phyloP scores from a whole-genome alignment of 2,113 vertebrate genomes.

The Phoenicopterus ruber region DNA sequence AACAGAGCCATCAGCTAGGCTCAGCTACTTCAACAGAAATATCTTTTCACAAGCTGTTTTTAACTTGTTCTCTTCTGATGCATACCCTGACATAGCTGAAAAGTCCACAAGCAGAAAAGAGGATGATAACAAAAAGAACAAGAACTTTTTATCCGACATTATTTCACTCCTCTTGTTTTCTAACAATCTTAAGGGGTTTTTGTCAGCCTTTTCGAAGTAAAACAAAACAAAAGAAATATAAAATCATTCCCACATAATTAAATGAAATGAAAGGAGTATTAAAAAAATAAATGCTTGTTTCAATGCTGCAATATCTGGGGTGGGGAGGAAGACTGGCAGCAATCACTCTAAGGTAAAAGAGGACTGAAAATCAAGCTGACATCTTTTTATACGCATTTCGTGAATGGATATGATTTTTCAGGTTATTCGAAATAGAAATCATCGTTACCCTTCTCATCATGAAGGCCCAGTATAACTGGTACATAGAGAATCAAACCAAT shows the following conservation, averaged over 20 bases:
- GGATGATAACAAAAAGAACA: not conserved
- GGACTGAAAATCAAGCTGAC: not conserved
- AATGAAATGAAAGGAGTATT: not conserved
- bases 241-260: not conserved
- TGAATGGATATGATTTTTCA: not conserved
- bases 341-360: not conserved
- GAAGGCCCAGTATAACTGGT: not conserved
- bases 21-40: not conserved
- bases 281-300: not conserved
- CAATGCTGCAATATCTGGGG: not conserved
- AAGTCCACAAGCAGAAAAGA: not conserved
- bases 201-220: not conserved
- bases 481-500: not conserved
- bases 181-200: not conserved
- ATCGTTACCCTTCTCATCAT: not conserved
- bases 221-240: not conserved
- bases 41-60: not conserved
- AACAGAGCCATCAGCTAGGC: too few relatives aligned
- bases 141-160: not conserved
- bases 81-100: not conserved
- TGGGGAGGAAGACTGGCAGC: not conserved
- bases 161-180: not conserved
- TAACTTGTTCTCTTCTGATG: not conserved
- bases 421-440: not conserved
- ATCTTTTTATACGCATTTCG: not conserved